Percentiles rank a stretch among this genome's conserved stretches.
Conservation (phyloP, 2,888 invertebrate genomes). For the Diarsia dahlii region DNA sequence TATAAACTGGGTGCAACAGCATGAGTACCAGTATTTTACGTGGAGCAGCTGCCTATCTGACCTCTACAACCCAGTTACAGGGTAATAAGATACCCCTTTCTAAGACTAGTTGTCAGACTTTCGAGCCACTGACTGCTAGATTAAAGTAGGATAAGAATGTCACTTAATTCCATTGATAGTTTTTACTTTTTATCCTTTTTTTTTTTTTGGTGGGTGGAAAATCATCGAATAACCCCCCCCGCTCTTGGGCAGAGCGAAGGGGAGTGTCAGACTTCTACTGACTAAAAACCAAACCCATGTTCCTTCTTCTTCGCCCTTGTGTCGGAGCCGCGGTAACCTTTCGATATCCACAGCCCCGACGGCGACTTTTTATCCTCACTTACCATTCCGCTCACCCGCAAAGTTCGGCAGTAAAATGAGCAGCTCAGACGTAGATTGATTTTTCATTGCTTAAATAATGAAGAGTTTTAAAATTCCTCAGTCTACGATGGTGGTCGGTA, state of each 20-base stretch:
- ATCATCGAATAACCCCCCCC: no score
- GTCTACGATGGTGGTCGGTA: conserved; percentile 86
- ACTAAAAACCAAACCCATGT: no score
- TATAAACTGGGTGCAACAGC: not conserved
- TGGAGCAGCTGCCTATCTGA: not conserved
- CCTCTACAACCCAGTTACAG: not conserved
- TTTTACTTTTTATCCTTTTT: no score
- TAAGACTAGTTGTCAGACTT: not conserved
- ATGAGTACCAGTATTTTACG: no score
- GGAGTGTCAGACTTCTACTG: no score
- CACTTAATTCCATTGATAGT: not conserved
- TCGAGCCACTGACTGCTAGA: not conserved
- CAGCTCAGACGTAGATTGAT: not conserved
- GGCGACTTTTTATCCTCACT: no score
- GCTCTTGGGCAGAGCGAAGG: no score
- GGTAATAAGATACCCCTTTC: not conserved
- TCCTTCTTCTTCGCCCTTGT: no score
- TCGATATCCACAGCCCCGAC: no score
- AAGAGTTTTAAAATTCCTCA: conserved; percentile 58
- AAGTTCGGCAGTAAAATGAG: not conserved
- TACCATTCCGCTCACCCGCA: not conserved
- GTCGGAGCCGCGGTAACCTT: no score
- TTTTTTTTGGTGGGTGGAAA: no score
- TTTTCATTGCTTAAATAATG: not conserved
- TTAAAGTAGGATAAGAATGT: not conserved